Base-by-base conservation (phyloP, 2,797 vertebrate species). In the Trematomus bernacchii region DNA sequence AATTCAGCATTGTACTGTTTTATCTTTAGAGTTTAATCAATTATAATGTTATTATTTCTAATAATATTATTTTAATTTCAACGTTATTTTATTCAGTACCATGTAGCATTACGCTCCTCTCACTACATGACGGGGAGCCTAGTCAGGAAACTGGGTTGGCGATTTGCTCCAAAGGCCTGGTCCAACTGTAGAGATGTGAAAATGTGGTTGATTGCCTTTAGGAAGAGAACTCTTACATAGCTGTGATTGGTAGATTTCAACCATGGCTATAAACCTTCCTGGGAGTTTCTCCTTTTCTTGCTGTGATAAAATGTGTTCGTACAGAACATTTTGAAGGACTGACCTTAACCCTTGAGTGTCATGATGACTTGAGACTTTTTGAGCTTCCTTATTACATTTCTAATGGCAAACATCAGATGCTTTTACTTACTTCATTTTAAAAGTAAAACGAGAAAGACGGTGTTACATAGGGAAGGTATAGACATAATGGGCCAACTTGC, bases 331-430 rank as follows among this genome's bases (percentile, higher is more conserved):
- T 65, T 76, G 76, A 96, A 93, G 91, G 80, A 91, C 79, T 84
- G 0, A 95, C 89, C 91, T 89, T 95, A 78, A 94, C 94, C 95
- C 95, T 95, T 93, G 95, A 95, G 94, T 92, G 94, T 96, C 81
- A 92, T 92, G 90, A 93, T 90, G 93, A 86, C 93, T 94, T 92
- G 59, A 96, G 74, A 90, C 92, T 93, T 93, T 95, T 95, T 96
- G 95, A 95, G 96, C 96, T 97, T 97, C 96, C 95, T 94, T 92
- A 94, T 94, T 92, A 94, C 92, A 93, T 95, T 96, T 96, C 93
- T 96, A 96, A 94, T 95, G 93, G 93, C 93, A 85, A 87, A 64
- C 46, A 88, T 95, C 90, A 94, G 93, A 48, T 61, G 65, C 52
- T 85, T 87, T 87, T 73, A 74, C 46, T 85, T 58, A 59, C 62